phyloP scores from a whole-genome alignment of 2,113 vertebrate genomes.

The Epinephelus fuscoguttatus region DNA sequence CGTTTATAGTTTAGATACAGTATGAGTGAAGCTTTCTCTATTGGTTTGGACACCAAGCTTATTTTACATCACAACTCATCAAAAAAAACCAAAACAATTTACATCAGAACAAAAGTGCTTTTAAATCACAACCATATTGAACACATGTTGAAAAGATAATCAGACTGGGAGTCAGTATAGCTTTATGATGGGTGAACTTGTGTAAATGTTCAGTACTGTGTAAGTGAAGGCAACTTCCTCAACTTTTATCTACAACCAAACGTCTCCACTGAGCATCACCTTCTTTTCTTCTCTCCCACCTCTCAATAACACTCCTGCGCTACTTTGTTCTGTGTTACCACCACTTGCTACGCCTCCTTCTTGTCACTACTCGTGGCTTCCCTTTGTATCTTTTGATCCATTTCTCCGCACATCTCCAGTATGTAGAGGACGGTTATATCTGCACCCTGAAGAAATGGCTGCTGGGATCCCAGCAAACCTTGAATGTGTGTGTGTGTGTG shows the following conservation, averaged over 20 bases:
- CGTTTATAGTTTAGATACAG: slow-evolving; percentile 64
- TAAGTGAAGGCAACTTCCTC: slow-evolving; percentile 25
- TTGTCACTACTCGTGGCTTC: neutral
- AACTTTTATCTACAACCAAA: slow-evolving; percentile 4
- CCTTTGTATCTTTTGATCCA: neutral
- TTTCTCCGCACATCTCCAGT: neutral
- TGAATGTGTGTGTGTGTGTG: slow-evolving; percentile 11
- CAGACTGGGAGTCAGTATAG: slow-evolving; percentile 56
- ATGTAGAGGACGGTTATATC: slow-evolving; percentile 6
- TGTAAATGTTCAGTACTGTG: slow-evolving; percentile 37
- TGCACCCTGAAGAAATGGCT: slow-evolving; percentile 59
- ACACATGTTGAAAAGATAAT: slow-evolving; percentile 39
- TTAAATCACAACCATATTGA: slow-evolving; percentile 69
- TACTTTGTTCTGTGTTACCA: neutral
- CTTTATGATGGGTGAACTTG: slow-evolving; percentile 56
- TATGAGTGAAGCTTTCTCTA: slow-evolving; percentile 73
- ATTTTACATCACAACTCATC: slow-evolving; percentile 61
- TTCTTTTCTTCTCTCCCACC: neutral
- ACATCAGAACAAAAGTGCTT: slow-evolving; percentile 84
- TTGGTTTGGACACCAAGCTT: slow-evolving; percentile 78
- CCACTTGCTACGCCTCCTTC: neutral
- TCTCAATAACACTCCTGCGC: neutral
- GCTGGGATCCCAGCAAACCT: slow-evolving; percentile 57
- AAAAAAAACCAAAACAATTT: slow-evolving; percentile 14
- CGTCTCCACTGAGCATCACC: slow-evolving; percentile 7